Evolutionary conservation across 2,888 invertebrate species (phyloP), one percentile per base, ranked within the genome.

Genomic region (Drosophila mayaguana): DNA sequence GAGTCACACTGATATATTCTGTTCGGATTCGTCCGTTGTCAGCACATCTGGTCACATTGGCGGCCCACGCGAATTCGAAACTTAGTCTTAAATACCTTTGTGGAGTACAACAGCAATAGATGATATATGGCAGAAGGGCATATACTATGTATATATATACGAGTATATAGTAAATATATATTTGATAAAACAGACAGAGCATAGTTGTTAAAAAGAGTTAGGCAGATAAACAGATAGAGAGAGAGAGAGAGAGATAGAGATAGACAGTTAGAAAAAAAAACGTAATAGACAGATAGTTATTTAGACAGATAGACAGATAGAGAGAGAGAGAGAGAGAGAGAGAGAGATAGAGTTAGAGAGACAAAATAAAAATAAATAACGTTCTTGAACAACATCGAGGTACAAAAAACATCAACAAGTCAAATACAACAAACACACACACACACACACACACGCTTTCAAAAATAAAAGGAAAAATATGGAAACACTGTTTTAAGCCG

Each of bases 61-160:
- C 5, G 32, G 45, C 5, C 61, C 22, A 45, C 46, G 56, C 56
- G 56, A 72, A 59, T 63, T 46, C 22, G 51, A 54, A 72, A 51
- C 65, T 63, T 69, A 69, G 42, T 70, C 69, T 64, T 60, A 76
- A 68, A 67, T 75, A 66, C 38, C 63, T 83, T 75, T 16, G 65
- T 16, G 38, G 73, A 74, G 67, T 78, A 85, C 86, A 88, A 85
- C 85, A 88, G 81, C 81, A 48, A 89, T 82, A 72, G 85, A 82
- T 82, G 48, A 78, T 32, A 32, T 80, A 83, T 86, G 78, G 61
- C 78, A 80, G 78, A 88, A 63, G 88, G 89, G 83, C 89, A 88
- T 88, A 86, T 84, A 76, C 72, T 88, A 86, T 88, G 79, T 88
- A 78, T 75, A 82, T 72, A 76, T 72, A 76, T 87, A 87, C 85